These are phyloP conservation scores for Pseudomyrmex concolor DNA, from an alignment of 1,140 invertebrate species.

Conservation along the genomic window DNA sequence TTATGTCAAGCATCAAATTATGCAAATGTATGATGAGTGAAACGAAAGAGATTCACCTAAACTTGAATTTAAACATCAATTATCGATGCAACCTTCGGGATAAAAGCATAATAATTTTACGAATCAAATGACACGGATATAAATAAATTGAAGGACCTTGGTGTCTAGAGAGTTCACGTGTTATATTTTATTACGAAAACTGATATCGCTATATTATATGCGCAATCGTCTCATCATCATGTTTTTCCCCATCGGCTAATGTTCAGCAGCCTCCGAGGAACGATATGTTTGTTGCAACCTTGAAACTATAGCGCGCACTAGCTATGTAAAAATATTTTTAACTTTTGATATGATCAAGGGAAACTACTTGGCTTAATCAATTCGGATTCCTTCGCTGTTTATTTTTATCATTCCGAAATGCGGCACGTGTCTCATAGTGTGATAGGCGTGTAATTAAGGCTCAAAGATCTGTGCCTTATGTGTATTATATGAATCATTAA, in stretches of 20 bases:
- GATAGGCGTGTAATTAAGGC: background rate
- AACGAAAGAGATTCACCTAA: too few relatives aligned
- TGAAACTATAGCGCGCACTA: background rate
- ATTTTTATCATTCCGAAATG: conserved; percentile 47
- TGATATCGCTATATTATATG: background rate
- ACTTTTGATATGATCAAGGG: conserved; percentile 46
- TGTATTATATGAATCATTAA: too few relatives aligned
- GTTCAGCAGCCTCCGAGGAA: conserved; percentile 25
- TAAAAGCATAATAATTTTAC: too few relatives aligned
- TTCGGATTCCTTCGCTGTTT: conserved; percentile 39
- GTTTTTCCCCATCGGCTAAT: background rate
- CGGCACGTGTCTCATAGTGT: background rate
- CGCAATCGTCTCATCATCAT: background rate
- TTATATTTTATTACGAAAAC: conserved; percentile 8
- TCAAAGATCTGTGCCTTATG: background rate
- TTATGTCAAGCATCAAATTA: too few relatives aligned
- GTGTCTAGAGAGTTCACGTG: background rate
- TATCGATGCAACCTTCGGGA: conserved; percentile 34
- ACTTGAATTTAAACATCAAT: conserved; percentile 19
- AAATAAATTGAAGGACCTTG: conserved; percentile 29
- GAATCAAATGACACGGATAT: background rate
- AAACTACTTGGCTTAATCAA: conserved; percentile 49
- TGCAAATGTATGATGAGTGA: too few relatives aligned
- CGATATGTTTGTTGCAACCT: background rate
- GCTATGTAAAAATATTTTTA: conserved; percentile 40